Conservation (phyloP, 1,140 invertebrate genomes). For the Danaus melanippus region DNA sequence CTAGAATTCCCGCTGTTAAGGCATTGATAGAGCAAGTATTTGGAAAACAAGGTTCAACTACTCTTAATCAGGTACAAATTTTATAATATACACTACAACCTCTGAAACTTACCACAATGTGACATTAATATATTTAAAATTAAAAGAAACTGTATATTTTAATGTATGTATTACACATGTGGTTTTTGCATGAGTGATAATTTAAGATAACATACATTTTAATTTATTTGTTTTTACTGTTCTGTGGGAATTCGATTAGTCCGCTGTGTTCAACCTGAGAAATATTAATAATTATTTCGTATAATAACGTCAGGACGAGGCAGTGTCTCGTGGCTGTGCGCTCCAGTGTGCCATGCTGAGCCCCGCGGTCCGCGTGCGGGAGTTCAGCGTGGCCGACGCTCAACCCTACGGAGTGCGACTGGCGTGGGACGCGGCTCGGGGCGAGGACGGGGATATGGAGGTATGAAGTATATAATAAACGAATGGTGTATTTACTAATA, state of each 20-base stretch:
- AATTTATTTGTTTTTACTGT: background rate
- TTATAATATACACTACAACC: conserved; percentile 7
- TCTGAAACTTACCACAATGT: background rate
- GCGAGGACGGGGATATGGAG: conserved; percentile 79
- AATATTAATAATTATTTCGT: too few relatives aligned
- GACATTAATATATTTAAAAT: too few relatives aligned
- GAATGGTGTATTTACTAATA: too few relatives aligned
- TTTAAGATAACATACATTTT: background rate
- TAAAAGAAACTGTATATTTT: background rate
- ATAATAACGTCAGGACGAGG: conserved; percentile 86
- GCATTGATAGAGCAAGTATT: conserved; percentile 90
- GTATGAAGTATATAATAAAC: conserved; percentile 19
- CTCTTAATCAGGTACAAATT: conserved; percentile 81
- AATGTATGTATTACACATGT: conserved; percentile 1
- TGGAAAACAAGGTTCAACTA: conserved; percentile 90
- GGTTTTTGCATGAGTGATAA: background rate
- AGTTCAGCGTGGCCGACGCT: conserved; percentile 94
- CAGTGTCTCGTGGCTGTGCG: conserved; percentile 95
- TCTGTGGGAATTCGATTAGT: background rate
- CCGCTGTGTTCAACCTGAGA: too few relatives aligned
- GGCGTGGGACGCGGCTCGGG: conserved; percentile 84
- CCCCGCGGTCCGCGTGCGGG: conserved; percentile 95
- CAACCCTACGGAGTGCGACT: conserved; percentile 93
- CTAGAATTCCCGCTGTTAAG: conserved; percentile 94
- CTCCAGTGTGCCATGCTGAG: conserved; percentile 97